Evolutionary conservation across 1,140 invertebrate genomes (phyloP).

Genomic region (Pseudomyrmex cubaensis): DNA sequence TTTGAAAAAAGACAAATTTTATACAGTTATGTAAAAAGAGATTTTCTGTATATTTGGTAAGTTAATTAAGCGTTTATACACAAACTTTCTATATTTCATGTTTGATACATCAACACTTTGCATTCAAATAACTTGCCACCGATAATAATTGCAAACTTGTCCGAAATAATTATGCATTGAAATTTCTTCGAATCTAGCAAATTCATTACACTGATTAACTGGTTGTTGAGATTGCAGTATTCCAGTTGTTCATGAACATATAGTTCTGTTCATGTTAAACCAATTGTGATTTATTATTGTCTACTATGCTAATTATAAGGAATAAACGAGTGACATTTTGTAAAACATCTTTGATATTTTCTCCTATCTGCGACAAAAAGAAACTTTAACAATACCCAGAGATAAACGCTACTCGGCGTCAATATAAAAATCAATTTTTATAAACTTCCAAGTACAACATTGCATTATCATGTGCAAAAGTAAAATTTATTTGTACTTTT

Average conservation of each 20-base stretch:
- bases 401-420: not conserved
- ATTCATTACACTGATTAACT: not conserved
- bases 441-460: too few relatives aligned
- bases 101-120: slow-evolving; percentile 24
- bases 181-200: slow-evolving; percentile 2
- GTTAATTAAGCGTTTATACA: slow-evolving; percentile 7
- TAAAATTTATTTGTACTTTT: too few relatives aligned
- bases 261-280: slow-evolving; percentile 29
- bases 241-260: slow-evolving; percentile 39
- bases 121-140: slow-evolving; percentile 49
- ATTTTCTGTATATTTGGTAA: slow-evolving; percentile 4
- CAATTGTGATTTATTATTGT: slow-evolving; percentile 78
- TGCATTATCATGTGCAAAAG: too few relatives aligned
- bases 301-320: slow-evolving; percentile 67
- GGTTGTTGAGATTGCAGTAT: slow-evolving; percentile 53
- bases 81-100: slow-evolving; percentile 15
- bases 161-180: slow-evolving; percentile 36
- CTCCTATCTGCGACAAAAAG: not conserved
- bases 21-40: slow-evolving; percentile 30
- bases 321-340: slow-evolving; percentile 76
- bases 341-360: slow-evolving; percentile 54
- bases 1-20: slow-evolving; percentile 24
- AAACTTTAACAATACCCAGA: not conserved
- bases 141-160: not conserved
- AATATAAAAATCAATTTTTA: too few relatives aligned